These are phyloP conservation scores for Pilophorus perplexus DNA, from an alignment of 2,888 invertebrate genomes.

Conservation along the genomic window DNA sequence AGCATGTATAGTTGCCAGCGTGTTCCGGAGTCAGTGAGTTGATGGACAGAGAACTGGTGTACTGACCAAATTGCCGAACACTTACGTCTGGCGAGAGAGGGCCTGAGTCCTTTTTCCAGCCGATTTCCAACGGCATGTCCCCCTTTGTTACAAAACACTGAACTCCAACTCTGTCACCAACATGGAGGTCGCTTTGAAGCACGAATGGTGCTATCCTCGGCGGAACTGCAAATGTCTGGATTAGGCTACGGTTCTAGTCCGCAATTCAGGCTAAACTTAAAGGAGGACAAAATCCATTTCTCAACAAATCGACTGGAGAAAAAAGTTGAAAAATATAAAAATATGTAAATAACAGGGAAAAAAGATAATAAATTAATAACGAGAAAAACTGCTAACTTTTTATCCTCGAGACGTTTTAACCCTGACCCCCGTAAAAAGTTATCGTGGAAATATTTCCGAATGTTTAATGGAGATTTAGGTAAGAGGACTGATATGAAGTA, in stretches of 20 bases:
- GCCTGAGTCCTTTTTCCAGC: slow-evolving; percentile 56
- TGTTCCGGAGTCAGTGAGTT: slow-evolving; percentile 56
- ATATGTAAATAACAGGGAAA: too few relatives aligned
- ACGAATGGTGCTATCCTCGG: slow-evolving; percentile 58
- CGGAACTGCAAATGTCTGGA: slow-evolving; percentile 54
- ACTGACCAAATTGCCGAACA: slow-evolving; percentile 49
- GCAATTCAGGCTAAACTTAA: too few relatives aligned
- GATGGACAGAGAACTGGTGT: slow-evolving; percentile 54
- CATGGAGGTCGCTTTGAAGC: slow-evolving; percentile 55
- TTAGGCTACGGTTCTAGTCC: slow-evolving; percentile 13
- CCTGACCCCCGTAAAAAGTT: too few relatives aligned
- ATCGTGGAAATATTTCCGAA: too few relatives aligned
- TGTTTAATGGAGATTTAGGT: too few relatives aligned
- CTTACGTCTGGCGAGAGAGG: slow-evolving; percentile 48
- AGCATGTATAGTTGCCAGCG: slow-evolving; percentile 58
- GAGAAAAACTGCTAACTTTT: too few relatives aligned
- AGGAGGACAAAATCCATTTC: too few relatives aligned
- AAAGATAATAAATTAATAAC: too few relatives aligned
- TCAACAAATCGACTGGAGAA: too few relatives aligned
- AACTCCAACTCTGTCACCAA: slow-evolving; percentile 55
- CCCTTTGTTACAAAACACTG: slow-evolving; percentile 58
- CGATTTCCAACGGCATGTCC: slow-evolving; percentile 58
- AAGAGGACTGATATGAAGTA: too few relatives aligned
- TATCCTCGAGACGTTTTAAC: too few relatives aligned
- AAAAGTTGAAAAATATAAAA: too few relatives aligned